Percentiles rank a stretch among this genome's conserved stretches.
These are phyloP conservation scores for Leptosomus discolor DNA, from an alignment of 2,113 vertebrate genomes.

Conservation along the genomic window DNA sequence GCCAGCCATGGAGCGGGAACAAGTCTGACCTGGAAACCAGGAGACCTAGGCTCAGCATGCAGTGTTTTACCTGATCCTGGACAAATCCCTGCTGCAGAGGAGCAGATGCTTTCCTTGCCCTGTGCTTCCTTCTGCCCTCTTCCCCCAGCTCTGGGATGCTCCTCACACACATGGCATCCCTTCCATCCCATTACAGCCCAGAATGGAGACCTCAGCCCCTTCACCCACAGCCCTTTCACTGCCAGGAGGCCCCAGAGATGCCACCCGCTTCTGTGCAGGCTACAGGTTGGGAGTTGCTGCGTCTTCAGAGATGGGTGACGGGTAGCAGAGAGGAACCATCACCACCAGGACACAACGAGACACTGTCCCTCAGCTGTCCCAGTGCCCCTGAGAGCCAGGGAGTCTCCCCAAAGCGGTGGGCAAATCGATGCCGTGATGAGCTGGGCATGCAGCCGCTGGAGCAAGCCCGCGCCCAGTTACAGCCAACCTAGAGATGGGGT, in stretches of 20 bases:
- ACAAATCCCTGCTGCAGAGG: not conserved
- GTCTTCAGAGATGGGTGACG: rapidly evolving
- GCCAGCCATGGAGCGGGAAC: not conserved
- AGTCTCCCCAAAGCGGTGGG: not conserved
- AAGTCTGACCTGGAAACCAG: not conserved
- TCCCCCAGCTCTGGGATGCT: not conserved
- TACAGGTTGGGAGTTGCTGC: not conserved
- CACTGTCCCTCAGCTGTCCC: not conserved
- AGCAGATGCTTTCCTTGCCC: not conserved
- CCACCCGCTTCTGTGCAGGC: rapidly evolving
- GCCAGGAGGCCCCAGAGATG: not conserved
- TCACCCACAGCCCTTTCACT: not conserved
- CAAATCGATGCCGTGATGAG: rapidly evolving
- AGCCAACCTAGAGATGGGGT: rapidly evolving
- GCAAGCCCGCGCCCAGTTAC: not conserved
- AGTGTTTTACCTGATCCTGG: not conserved
- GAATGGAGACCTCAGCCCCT: not conserved
- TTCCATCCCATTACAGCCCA: not conserved
- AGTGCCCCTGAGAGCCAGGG: not conserved
- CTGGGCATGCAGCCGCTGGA: not conserved
- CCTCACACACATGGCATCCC: not conserved
- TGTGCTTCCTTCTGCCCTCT: not conserved
- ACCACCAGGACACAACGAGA: not conserved
- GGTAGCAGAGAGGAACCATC: not conserved
- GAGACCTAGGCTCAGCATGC: not conserved